phyloP scores from a whole-genome alignment of 2,888 invertebrate species.

The Ligdia adustata region DNA sequence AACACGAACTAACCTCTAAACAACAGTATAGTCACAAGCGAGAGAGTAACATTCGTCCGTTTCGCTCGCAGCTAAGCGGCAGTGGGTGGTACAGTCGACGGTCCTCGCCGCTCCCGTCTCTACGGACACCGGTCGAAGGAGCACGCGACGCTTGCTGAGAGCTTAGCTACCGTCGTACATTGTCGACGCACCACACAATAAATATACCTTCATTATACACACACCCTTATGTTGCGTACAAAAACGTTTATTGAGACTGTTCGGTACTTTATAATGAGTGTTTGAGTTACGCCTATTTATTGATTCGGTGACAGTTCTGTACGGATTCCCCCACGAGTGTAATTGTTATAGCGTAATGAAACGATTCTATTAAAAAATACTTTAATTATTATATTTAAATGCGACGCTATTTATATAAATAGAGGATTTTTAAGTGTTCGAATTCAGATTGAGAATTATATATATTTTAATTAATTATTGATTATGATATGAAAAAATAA shows the following conservation, averaged over 20 bases:
- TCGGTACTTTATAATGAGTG: constrained; percentile 70
- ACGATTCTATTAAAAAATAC: constrained; percentile 62
- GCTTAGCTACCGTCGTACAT: constrained; percentile 78
- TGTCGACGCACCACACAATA: constrained; percentile 50
- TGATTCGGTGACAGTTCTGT: constrained; percentile 60
- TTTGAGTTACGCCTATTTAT: constrained; percentile 76
- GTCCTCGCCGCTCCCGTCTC: constrained; percentile 57
- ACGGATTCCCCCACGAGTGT: constrained; percentile 69
- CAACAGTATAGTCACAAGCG: neutral
- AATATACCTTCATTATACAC: constrained; percentile 45
- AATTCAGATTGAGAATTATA: constrained; percentile 75
- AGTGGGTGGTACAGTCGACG: constrained; percentile 9
- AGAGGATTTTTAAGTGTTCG: constrained; percentile 73
- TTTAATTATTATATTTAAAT: constrained; percentile 65
- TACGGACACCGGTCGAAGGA: constrained; percentile 38
- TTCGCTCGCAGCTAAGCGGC: constrained; percentile 40
- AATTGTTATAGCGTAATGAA: constrained; percentile 67
- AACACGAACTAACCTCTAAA: too few species aligned
- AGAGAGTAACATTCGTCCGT: constrained; percentile 18
- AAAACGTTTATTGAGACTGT: constrained; percentile 81
- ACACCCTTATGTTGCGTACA: constrained; percentile 76
- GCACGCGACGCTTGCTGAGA: constrained; percentile 71
- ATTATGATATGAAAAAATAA: constrained; percentile 62
- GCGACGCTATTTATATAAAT: constrained; percentile 79
- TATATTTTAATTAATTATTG: constrained; percentile 70